Conservation (phyloP, 2,797 vertebrate species). For the Allobates femoralis region DNA sequence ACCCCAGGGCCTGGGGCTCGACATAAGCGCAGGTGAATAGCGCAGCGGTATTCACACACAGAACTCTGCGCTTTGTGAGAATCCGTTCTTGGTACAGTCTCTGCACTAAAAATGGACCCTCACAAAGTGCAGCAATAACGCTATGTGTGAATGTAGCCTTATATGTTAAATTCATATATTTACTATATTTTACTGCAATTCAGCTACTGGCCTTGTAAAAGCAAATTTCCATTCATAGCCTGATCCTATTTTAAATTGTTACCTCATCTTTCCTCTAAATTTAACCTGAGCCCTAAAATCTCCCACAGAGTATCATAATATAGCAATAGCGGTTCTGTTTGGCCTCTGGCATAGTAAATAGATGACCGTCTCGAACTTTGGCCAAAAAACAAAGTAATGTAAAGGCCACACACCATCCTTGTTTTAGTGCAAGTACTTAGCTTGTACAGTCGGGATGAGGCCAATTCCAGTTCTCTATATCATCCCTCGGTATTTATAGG, state of each 20-base stretch:
- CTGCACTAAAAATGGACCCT: too few species aligned
- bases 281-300: background rate
- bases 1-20: too few species aligned
- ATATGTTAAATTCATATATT: background rate
- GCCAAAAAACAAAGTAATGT: constrained; percentile 33
- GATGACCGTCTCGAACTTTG: constrained; percentile 18
- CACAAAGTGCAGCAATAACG: too few species aligned
- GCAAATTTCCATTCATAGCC: constrained; percentile 3
- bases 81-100: too few species aligned
- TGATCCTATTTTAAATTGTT: background rate
- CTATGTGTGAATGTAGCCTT: too few species aligned
- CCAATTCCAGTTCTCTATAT: constrained; percentile 35
- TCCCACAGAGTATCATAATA: constrained; percentile 2
- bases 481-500: constrained; percentile 25
- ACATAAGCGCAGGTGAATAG: too few species aligned
- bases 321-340: background rate
- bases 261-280: constrained; percentile 23
- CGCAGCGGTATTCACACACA: too few species aligned
- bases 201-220: background rate
- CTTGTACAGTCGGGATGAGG: constrained; percentile 16
- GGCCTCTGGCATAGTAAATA: constrained; percentile 26
- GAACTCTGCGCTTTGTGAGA: too few species aligned
- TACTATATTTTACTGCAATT: background rate
- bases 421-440: constrained; percentile 6
- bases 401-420: constrained; percentile 36